These are phyloP conservation scores for Microcebus lehilahytsara DNA, from an alignment of 2,113 vertebrate species.

Conservation along the genomic window DNA sequence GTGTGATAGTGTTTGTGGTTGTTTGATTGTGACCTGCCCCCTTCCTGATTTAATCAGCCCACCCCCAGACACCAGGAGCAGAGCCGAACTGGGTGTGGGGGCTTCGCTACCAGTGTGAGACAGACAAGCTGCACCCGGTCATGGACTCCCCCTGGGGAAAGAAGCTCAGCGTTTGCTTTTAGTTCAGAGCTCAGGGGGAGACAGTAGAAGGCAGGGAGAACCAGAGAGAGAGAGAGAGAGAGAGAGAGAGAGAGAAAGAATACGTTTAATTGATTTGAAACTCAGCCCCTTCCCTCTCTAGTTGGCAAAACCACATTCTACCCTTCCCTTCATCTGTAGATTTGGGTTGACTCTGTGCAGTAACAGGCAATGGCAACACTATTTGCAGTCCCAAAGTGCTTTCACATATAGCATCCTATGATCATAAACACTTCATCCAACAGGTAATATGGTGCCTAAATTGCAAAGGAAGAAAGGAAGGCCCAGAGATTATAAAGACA, in stretches of 20 bases:
- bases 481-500: background rate
- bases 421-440: rapidly evolving
- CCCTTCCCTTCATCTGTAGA: rapidly evolving
- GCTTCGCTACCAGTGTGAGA: rapidly evolving
- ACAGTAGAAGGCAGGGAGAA: background rate
- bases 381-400: rapidly evolving
- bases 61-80: background rate
- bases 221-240: background rate
- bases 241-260: too few species aligned
- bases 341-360: rapidly evolving
- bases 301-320: rapidly evolving
- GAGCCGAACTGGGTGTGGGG: rapidly evolving
- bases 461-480: background rate
- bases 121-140: rapidly evolving
- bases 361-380: background rate
- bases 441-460: rapidly evolving
- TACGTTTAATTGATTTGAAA: too few species aligned
- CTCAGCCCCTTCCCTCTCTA: background rate
- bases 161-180: rapidly evolving
- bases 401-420: rapidly evolving
- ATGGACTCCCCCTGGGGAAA: background rate
- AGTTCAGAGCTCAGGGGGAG: background rate
- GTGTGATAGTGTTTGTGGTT: rapidly evolving
- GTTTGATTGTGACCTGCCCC: too few species aligned
- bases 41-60: background rate